Evolutionary conservation across 2,113 vertebrate genomes (phyloP).

Genomic region (Nothoprocta perdicaria): DNA sequence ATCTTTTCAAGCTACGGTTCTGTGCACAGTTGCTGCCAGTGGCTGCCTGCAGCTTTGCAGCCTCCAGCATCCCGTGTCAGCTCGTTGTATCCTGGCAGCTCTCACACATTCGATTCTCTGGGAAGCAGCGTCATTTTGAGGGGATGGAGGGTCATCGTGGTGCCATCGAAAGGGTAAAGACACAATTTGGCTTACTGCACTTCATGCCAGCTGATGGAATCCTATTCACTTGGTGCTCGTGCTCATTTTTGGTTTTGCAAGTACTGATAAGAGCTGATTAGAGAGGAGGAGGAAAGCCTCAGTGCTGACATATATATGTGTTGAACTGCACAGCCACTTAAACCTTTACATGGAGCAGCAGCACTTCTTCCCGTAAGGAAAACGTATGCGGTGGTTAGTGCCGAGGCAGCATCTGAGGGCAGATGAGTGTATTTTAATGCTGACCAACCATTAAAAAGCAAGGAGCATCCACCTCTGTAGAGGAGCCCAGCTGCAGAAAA

Average conservation of each 20-base stretch:
- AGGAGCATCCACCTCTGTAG: not conserved
- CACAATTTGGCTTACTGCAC: not conserved
- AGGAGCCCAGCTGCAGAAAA: not conserved
- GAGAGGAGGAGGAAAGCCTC: not conserved
- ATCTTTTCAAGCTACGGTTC: not conserved
- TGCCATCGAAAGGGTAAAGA: not conserved
- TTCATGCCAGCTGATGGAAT: not conserved
- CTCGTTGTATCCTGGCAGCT: not conserved
- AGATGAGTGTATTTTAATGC: not conserved
- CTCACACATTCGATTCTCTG: not conserved
- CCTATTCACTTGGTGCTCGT: not conserved
- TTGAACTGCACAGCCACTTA: fast-evolving
- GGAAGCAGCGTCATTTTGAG: not conserved
- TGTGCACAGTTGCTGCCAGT: not conserved
- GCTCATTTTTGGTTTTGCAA: not conserved
- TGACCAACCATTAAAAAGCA: not conserved
- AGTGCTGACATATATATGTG: not conserved
- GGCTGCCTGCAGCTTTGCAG: not conserved
- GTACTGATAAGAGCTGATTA: not conserved
- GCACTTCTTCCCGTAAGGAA: not conserved
- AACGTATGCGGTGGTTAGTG: not conserved
- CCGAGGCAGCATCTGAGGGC: not conserved
- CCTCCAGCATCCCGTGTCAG: not conserved
- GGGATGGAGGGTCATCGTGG: not conserved
- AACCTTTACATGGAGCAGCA: too few relatives aligned